Evolutionary conservation across 2,113 vertebrate species (phyloP).

Genomic region (Struthio camelus): DNA sequence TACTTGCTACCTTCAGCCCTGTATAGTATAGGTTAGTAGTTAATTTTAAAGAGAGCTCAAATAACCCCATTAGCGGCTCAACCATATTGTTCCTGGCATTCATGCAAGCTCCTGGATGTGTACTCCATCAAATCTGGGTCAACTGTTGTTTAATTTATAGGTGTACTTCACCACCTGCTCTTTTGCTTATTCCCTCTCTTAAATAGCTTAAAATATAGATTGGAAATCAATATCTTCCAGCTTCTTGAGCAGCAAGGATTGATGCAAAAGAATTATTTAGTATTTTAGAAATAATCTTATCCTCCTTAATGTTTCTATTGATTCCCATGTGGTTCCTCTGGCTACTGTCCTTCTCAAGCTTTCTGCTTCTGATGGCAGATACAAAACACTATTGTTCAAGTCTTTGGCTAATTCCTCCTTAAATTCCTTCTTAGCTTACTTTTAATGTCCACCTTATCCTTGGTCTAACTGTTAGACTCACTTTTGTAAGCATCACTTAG

Average conservation of each 20-base stretch:
- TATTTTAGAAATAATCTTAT: background rate
- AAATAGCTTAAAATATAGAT: conserved; percentile 4
- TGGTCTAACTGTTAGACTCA: background rate
- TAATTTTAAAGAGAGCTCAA: background rate
- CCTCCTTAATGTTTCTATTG: background rate
- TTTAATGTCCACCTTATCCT: background rate
- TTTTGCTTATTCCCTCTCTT: background rate
- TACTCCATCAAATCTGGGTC: background rate
- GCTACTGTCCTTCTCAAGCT: background rate
- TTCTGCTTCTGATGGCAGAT: background rate
- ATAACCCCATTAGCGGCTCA: background rate
- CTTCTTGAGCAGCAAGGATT: background rate
- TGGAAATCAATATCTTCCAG: background rate
- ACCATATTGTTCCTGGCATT: background rate
- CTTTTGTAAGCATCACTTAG: background rate
- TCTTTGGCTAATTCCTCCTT: background rate
- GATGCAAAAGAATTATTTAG: background rate
- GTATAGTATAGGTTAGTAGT: background rate
- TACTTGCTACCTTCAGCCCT: background rate
- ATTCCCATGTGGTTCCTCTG: background rate
- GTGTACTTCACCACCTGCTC: background rate
- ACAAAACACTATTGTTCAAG: background rate
- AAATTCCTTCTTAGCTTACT: background rate
- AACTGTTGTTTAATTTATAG: background rate
- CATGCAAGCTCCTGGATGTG: background rate